These are phyloP conservation scores for Aplodontia rufa DNA, from an alignment of 2,113 vertebrate species.

Conservation along the genomic window DNA sequence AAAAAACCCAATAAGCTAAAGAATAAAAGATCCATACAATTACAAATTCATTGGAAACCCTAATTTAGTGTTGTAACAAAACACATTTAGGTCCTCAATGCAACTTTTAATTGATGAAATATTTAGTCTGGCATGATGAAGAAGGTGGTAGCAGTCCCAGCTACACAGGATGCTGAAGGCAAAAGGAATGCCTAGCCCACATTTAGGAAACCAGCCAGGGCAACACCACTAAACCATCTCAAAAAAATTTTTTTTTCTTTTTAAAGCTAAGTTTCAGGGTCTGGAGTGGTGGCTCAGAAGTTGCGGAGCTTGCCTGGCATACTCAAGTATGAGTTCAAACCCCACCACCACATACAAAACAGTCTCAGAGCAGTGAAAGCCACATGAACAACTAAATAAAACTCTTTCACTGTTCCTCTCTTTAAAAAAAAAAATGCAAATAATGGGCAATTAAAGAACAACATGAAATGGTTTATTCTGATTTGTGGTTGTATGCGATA, in stretches of 20 bases:
- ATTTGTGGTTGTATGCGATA: not conserved
- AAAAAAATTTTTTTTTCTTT: not conserved
- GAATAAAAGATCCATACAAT: not conserved
- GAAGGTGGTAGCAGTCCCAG: not conserved
- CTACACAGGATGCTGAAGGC: not conserved
- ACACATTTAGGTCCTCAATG: not conserved
- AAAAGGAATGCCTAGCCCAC: not conserved
- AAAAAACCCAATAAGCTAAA: no score
- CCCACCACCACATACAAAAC: no score
- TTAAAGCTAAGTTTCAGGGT: no score
- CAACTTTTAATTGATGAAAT: conserved; percentile 25
- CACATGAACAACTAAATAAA: no score
- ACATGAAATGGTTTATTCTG: not conserved
- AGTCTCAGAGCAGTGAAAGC: no score
- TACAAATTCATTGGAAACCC: not conserved
- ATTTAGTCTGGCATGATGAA: not conserved
- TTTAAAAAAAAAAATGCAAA: no score
- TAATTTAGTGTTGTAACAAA: conserved; percentile 4
- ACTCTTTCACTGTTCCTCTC: no score
- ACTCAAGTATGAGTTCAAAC: no score
- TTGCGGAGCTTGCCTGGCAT: no score
- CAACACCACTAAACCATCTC: not conserved
- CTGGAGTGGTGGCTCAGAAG: no score
- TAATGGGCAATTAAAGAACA: not conserved
- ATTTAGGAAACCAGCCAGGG: no score